Conservation (phyloP, 2,113 vertebrate species). For the Spilogale gracilis region DNA sequence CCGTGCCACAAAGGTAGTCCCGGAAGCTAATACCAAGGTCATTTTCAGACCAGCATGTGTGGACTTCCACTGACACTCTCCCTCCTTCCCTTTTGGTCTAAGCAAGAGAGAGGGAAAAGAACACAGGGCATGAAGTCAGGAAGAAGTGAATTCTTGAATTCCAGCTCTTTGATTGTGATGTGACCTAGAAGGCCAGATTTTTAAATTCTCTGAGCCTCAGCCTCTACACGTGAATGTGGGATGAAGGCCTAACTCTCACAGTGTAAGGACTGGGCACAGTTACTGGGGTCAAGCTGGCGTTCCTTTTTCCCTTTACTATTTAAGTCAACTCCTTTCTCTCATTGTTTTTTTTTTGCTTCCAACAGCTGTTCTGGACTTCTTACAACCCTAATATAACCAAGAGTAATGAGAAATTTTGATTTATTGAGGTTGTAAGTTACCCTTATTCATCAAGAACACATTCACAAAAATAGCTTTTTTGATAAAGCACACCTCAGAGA, state of each 20-base stretch:
- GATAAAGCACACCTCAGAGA: neutral
- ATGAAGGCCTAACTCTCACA: neutral
- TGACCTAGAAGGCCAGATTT: neutral
- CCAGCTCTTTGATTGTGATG: neutral
- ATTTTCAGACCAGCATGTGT: accelerated
- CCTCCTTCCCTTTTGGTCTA: neutral
- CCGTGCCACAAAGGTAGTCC: neutral
- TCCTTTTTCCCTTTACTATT: neutral
- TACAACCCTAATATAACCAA: neutral
- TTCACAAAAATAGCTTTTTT: constrained; percentile 12
- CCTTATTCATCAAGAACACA: constrained; percentile 56
- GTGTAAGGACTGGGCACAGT: neutral
- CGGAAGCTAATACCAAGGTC: neutral
- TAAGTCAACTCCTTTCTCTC: neutral
- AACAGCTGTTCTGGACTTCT: constrained; percentile 9
- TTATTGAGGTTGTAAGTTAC: constrained; percentile 2
- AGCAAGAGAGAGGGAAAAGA: neutral
- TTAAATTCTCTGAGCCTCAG: neutral
- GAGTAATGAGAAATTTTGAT: constrained; percentile 30
- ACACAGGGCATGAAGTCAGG: neutral
- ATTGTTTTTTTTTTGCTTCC: neutral
- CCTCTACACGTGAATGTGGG: neutral
- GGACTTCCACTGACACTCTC: neutral
- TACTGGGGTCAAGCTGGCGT: neutral
- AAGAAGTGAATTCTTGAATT: neutral